Base-by-base conservation (phyloP, 64 coral and sea anemone species). In the Dendronephthya gigantea region DNA sequence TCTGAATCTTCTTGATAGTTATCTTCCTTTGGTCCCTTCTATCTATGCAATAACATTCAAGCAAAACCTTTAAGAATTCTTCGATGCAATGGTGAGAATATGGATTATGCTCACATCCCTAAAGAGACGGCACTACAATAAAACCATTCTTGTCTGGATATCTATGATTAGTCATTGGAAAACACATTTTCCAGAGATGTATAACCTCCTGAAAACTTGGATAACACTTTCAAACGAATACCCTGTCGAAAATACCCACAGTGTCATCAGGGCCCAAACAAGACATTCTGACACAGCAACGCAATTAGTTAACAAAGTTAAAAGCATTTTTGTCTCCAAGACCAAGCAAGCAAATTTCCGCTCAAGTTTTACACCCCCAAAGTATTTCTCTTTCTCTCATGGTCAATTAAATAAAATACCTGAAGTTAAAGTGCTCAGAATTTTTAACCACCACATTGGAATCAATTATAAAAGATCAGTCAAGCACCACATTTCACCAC, bases 201-300 rank as follows among this genome's bases (percentile, higher is more conserved):
- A 82, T 31, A 48, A 88, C 31, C 28, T 56, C 30, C 69, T 88
- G 16, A 41, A 32, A 36, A 82, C 49, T 1, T 88, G 50, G 68
- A 49, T 83, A 39, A 35, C 43, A 35, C 25, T 62, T 17, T 75
- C 79, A 82, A 74, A 88, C 82, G 69, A 88, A 82, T 88, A 88
- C 35, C 87, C 75, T 82, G 68, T 88, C 2, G 68, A 88, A 82
- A 88, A 88, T 55, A 88, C 87, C 12, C 87, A 88, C 43, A 88
- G 87, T 39, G 82, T 88, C 12, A 41, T 82, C 41, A 45, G 87
- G 29, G 72, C 87, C 13, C 86, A 87, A 87, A 41, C 86, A 25
- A 87, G 72, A 79, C 66, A 55, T 48, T 87, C 86, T 79, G 86
- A 87, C 43, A 87, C 38, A 47, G 86, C 86, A 48, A 39, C 59